Percentiles rank a stretch among this genome's conserved stretches.
These are phyloP conservation scores for Silurus meridionalis DNA, from an alignment of 2,113 vertebrate genomes.

Conservation along the genomic window DNA sequence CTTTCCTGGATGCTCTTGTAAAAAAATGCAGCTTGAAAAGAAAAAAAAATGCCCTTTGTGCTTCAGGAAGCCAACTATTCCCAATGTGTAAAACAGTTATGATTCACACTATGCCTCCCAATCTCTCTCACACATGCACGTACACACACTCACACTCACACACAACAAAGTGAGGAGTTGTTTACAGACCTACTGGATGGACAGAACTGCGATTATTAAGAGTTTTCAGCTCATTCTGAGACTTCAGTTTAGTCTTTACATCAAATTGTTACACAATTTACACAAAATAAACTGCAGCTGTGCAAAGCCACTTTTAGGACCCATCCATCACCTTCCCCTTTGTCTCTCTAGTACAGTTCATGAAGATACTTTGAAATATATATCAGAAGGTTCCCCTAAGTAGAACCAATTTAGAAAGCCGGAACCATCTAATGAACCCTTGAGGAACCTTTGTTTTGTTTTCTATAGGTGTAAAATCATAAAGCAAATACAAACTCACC, in stretches of 20 bases:
- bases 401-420: not conserved
- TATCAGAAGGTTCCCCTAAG: not conserved
- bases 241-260: not conserved
- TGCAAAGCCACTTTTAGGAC: not conserved
- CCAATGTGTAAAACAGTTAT: conserved; percentile 38
- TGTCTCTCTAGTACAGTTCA: not conserved
- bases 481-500: not conserved
- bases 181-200: conserved; percentile 27
- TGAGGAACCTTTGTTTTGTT: not conserved
- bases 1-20: not conserved
- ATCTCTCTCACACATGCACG: not conserved
- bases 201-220: not conserved
- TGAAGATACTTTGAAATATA: not conserved
- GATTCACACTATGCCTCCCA: conserved; percentile 42
- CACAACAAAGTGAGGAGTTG: not conserved
- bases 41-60: conserved; percentile 56
- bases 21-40: not conserved
- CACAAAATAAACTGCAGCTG: not conserved
- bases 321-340: not conserved
- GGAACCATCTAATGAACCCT: not conserved
- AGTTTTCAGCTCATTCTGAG: not conserved
- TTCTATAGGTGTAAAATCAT: no score
- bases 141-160: not conserved
- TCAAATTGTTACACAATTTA: not conserved
- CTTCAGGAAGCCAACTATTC: conserved; percentile 64